phyloP scores from a whole-genome alignment of 2,113 vertebrate genomes.

The Furnarius figulus region DNA sequence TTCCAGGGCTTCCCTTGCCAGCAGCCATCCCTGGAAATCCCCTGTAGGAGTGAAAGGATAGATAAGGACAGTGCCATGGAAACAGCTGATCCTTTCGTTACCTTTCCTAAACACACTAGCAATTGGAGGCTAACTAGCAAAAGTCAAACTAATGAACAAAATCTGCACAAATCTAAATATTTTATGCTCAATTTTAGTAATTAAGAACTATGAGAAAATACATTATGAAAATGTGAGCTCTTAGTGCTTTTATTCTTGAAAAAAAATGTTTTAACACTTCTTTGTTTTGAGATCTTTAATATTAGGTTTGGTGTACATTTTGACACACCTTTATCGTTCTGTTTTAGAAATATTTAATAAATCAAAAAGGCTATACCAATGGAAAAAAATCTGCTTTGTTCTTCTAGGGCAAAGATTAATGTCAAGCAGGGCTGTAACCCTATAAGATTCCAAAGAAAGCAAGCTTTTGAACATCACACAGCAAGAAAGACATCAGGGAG shows the following conservation, averaged over 20 bases:
- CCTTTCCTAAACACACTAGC: not conserved
- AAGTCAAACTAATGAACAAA: not conserved
- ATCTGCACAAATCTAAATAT: not conserved
- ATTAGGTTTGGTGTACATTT: not conserved
- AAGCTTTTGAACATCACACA: not conserved
- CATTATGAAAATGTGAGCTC: not conserved
- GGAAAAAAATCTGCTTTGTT: not conserved
- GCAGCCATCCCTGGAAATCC: constrained; percentile 55
- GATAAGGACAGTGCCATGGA: constrained; percentile 46
- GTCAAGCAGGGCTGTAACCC: not conserved
- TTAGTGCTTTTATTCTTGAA: not conserved
- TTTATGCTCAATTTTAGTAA: not conserved
- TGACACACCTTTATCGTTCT: not conserved
- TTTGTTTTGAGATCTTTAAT: not conserved
- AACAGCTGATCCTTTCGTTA: constrained; percentile 15
- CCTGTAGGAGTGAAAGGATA: constrained; percentile 54
- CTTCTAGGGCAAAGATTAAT: not conserved
- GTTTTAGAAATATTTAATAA: not conserved
- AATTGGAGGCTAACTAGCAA: not conserved
- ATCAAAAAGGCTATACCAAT: not conserved
- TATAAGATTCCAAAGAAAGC: not conserved
- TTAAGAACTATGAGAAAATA: not conserved
- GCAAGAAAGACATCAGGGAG: not conserved
- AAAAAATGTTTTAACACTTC: not conserved
- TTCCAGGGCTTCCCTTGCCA: constrained; percentile 55